These are phyloP conservation scores for Eurytoma californica DNA, from an alignment of 2,888 invertebrate genomes.

Conservation along the genomic window DNA sequence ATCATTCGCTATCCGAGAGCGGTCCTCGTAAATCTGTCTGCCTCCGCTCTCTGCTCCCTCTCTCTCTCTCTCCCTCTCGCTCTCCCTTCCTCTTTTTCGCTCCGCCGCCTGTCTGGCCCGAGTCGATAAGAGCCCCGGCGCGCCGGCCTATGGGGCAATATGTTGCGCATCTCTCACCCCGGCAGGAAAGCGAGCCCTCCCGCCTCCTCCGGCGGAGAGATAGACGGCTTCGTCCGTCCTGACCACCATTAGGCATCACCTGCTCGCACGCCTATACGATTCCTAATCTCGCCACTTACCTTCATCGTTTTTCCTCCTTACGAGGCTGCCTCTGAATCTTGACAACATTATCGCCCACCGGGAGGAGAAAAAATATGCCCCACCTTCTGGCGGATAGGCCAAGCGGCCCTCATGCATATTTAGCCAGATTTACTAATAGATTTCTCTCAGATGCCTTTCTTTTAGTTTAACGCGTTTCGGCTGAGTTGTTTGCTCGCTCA, in stretches of 20 bases:
- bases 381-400: neutral
- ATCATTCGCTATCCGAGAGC: slow-evolving; percentile 76
- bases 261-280: slow-evolving; percentile 23
- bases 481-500: neutral
- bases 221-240: too few relatives aligned
- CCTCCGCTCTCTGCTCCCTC: slow-evolving; percentile 59
- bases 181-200: slow-evolving; percentile 43
- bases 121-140: slow-evolving; percentile 60
- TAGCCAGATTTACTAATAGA: slow-evolving; percentile 53
- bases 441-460: slow-evolving; percentile 25
- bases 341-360: slow-evolving; percentile 51
- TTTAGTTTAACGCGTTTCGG: slow-evolving; percentile 16
- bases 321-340: slow-evolving; percentile 25
- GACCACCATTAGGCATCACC: slow-evolving; percentile 38
- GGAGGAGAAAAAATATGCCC: slow-evolving; percentile 23
- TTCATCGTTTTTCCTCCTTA: slow-evolving; percentile 39
- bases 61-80: slow-evolving; percentile 4
- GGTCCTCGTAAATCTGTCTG: slow-evolving; percentile 77
- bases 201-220: neutral
- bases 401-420: slow-evolving; percentile 25
- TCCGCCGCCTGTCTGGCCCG: slow-evolving; percentile 41
- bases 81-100: slow-evolving; percentile 1
- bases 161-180: slow-evolving; percentile 66
- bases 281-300: slow-evolving; percentile 40
- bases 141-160: slow-evolving; percentile 68